Evolutionary conservation across 2,797 vertebrate genomes (phyloP).

Genomic region (Anguilla marmorata): DNA sequence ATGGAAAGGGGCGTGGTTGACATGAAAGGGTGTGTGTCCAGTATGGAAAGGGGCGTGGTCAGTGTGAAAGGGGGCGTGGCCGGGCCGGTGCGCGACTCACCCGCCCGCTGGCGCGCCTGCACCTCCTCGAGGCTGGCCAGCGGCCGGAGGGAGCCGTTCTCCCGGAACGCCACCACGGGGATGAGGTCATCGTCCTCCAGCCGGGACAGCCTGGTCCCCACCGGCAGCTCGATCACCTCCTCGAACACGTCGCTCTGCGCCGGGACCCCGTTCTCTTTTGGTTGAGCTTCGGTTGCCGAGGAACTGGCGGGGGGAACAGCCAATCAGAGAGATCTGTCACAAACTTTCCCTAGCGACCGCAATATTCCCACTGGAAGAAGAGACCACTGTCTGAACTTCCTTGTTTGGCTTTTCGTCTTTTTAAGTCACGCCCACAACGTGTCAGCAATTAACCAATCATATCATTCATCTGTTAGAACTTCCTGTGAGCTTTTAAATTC

Average conservation of each 20-base stretch:
- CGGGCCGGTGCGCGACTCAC: conserved; percentile 58
- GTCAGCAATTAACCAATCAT: not conserved
- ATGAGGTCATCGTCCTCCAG: conserved; percentile 79
- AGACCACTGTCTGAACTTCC: too few relatives aligned
- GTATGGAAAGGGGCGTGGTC: too few relatives aligned
- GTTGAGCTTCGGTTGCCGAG: conserved; percentile 60
- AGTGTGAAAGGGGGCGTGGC: not conserved
- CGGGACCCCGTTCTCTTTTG: conserved; percentile 84
- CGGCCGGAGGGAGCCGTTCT: conserved; percentile 81
- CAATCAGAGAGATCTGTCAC: not conserved
- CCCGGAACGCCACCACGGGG: conserved; percentile 87
- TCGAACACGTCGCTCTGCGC: conserved; percentile 79
- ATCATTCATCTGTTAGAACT: not conserved
- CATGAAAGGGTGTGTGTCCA: too few relatives aligned
- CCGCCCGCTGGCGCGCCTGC: conserved; percentile 83
- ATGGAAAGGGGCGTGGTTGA: too few relatives aligned
- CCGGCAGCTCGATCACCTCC: conserved; percentile 85
- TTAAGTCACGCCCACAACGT: not conserved
- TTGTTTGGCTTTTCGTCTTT: too few relatives aligned
- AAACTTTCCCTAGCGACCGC: not conserved
- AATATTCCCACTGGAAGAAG: not conserved
- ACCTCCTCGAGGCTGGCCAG: conserved; percentile 82
- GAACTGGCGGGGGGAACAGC: conserved; percentile 46
- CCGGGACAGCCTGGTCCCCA: conserved; percentile 81
- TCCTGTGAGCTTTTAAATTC: not conserved